Conservation (phyloP, 2,888 invertebrate species). For the Herminia tarsipennalis region DNA sequence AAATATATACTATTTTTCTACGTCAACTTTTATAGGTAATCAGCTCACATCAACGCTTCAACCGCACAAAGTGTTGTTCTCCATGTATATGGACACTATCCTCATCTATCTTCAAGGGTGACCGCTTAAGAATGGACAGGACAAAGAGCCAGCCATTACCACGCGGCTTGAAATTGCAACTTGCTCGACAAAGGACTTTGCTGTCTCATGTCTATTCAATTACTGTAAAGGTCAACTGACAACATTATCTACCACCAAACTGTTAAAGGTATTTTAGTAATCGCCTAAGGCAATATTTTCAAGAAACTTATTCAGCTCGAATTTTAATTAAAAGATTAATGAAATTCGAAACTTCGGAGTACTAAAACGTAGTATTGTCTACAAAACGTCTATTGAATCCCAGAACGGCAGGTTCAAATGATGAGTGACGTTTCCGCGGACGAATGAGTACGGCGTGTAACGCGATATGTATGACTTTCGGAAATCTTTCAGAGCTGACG, state of each 20-base stretch:
- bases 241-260: conserved; percentile 33
- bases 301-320: conserved; percentile 14
- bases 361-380: conserved; percentile 24
- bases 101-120: conserved; percentile 49
- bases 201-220: conserved; percentile 73
- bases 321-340: conserved; percentile 36
- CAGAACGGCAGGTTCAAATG: conserved; percentile 17
- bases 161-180: conserved; percentile 64
- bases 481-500: conserved; percentile 17
- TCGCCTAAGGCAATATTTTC: background rate
- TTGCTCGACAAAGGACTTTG: conserved; percentile 62
- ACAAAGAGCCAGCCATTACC: conserved; percentile 59
- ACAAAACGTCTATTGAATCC: conserved; percentile 27
- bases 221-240: conserved; percentile 67
- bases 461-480: conserved; percentile 27
- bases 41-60: conserved; percentile 18
- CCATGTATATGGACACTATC: conserved; percentile 25
- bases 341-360: conserved; percentile 22
- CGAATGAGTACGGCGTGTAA: conserved; percentile 7
- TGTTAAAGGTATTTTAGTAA: background rate
- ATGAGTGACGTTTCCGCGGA: conserved; percentile 39
- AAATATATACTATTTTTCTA: conserved; percentile 14
- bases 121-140: conserved; percentile 51
- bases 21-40: conserved; percentile 19
- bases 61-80: conserved; percentile 26